Conservation (phyloP, 2,797 vertebrate species). For the Stomatorhinus walkeri region DNA sequence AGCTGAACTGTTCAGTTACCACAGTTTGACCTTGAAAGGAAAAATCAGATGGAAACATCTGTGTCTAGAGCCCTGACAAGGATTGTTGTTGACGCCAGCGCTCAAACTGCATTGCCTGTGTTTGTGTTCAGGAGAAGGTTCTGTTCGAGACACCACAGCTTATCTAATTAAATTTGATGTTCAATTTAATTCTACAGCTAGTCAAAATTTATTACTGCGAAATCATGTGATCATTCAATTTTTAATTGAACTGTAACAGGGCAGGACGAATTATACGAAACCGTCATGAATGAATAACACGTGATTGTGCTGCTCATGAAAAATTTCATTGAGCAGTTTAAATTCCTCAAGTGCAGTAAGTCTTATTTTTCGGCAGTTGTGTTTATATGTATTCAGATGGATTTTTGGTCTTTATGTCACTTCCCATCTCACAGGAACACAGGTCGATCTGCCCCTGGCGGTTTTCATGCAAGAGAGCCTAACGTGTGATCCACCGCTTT, state of each 20-base stretch:
- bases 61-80: neutral
- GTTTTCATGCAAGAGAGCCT: neutral
- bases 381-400: neutral
- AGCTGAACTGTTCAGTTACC: slow-evolving; percentile 8
- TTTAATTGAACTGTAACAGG: neutral
- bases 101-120: neutral
- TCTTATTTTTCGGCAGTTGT: neutral
- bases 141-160: neutral
- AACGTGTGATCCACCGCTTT: neutral
- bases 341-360: neutral
- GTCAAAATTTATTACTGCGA: neutral
- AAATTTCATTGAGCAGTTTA: neutral
- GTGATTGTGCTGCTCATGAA: neutral
- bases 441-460: neutral
- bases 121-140: neutral
- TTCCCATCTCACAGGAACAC: neutral
- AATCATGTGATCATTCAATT: neutral
- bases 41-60: neutral
- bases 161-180: neutral
- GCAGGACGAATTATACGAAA: neutral
- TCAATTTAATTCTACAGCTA: neutral
- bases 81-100: neutral
- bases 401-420: neutral
- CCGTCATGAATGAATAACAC: neutral
- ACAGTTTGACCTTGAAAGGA: slow-evolving; percentile 15